Percentiles rank a stretch among this genome's conserved stretches.
phyloP scores from a whole-genome alignment of 1,140 invertebrate species.

The Drosophila setifemur region DNA sequence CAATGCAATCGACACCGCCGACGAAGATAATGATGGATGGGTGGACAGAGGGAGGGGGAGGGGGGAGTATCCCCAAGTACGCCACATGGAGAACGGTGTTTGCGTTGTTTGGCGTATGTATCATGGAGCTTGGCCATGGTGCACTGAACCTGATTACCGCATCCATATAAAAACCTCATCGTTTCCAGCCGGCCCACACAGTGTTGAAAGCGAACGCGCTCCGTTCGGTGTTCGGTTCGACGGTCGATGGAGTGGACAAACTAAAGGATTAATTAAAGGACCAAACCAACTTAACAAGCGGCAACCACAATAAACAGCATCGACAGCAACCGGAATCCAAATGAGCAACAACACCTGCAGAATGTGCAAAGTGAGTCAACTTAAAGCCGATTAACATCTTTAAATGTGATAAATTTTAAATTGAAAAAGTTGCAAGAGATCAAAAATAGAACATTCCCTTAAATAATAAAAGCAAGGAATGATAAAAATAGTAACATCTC shows the following conservation, averaged over 20 bases:
- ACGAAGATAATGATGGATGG: conserved; percentile 25
- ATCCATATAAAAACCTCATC: conserved; percentile 53
- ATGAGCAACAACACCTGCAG: not conserved
- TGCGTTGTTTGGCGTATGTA: no score
- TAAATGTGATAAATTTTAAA: no score
- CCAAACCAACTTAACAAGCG: not conserved
- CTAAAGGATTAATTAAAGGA: conserved; percentile 44
- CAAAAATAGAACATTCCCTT: no score
- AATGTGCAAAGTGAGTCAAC: conserved; percentile 50
- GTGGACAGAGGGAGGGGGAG: not conserved
- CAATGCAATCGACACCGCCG: conserved; percentile 56
- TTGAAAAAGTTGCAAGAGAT: no score
- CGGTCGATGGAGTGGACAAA: conserved; percentile 5
- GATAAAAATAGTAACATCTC: no score
- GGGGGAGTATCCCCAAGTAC: not conserved
- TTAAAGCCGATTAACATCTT: no score
- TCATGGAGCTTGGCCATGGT: conserved; percentile 43
- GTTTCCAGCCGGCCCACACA: conserved; percentile 45
- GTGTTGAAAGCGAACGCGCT: conserved; percentile 47
- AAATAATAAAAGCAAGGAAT: no score
- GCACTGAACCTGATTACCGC: conserved; percentile 61
- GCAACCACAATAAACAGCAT: not conserved
- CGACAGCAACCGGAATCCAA: not conserved
- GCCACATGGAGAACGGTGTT: conserved; percentile 41
- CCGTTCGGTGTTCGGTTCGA: conserved; percentile 31